Evolutionary conservation across 1,140 invertebrate genomes (phyloP).

Genomic region (Charaxes varanes): DNA sequence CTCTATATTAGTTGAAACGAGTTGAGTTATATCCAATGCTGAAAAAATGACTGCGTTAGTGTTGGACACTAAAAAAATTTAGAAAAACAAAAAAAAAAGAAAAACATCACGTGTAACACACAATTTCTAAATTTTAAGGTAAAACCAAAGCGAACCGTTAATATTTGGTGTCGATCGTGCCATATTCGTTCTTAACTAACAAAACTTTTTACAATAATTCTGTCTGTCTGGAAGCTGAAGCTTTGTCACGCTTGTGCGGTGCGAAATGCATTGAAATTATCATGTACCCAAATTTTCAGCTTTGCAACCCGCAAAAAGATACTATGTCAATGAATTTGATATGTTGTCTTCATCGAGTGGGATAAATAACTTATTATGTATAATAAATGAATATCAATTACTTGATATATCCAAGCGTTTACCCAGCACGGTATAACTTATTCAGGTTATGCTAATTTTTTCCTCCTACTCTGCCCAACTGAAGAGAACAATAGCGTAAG

Average conservation of each 20-base stretch:
- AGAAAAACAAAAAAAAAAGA: constrained; percentile 12
- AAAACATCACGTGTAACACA: constrained; percentile 22
- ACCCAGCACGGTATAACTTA: no score
- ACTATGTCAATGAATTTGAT: no score
- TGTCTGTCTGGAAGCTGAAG: constrained; percentile 8
- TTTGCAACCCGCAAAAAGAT: no score
- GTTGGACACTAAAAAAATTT: constrained; percentile 30
- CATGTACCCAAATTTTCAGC: neutral
- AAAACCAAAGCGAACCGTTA: constrained; percentile 24
- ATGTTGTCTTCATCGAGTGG: no score
- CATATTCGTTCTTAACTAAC: constrained; percentile 12
- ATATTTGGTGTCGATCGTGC: constrained; percentile 36
- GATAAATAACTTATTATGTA: no score
- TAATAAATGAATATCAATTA: no score
- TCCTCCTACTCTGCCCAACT: no score
- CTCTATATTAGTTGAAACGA: constrained; percentile 17
- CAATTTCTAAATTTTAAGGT: constrained; percentile 25
- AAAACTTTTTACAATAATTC: constrained; percentile 7
- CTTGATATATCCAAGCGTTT: no score
- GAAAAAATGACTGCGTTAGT: constrained; percentile 27
- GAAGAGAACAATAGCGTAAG: no score
- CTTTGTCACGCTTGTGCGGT: no score
- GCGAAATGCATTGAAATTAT: neutral
- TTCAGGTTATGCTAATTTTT: no score
- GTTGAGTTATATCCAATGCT: constrained; percentile 6